phyloP scores from a whole-genome alignment of 1,140 invertebrate genomes.

The Habropoda laboriosa region DNA sequence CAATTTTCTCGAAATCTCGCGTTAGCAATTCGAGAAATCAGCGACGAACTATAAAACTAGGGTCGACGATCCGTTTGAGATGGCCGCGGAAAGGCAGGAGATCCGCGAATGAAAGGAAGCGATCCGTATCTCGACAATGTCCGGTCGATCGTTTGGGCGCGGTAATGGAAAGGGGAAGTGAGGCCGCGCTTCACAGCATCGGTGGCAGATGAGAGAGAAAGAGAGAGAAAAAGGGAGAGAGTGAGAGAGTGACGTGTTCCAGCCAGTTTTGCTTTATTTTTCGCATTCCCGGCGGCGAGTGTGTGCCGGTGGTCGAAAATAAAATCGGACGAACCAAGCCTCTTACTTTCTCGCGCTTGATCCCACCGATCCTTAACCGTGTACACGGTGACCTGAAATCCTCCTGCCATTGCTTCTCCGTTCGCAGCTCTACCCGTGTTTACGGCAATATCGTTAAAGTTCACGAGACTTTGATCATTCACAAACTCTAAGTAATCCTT shows the following conservation, averaged over 20 bases:
- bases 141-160: conserved; percentile 50
- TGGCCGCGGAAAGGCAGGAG: not conserved
- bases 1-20: not conserved
- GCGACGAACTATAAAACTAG: too few species aligned
- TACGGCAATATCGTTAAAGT: not conserved
- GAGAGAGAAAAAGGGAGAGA: too few species aligned
- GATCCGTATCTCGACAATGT: conserved; percentile 50
- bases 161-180: conserved; percentile 57
- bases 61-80: not conserved
- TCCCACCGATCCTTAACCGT: conserved; percentile 38
- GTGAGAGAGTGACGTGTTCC: conserved; percentile 32
- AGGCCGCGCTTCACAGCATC: conserved; percentile 31
- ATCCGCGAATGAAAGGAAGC: conserved; percentile 32
- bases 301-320: conserved; percentile 55
- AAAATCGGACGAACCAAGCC: conserved; percentile 66
- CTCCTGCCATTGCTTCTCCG: not conserved
- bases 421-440: not conserved
- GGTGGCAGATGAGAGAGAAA: conserved; percentile 53
- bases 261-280: conserved; percentile 66
- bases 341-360: conserved; percentile 69
- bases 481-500: not conserved
- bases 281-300: conserved; percentile 46
- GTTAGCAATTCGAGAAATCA: too few species aligned
- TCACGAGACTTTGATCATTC: not conserved
- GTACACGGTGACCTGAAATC: conserved; percentile 49